Base-by-base conservation (phyloP, 2,113 vertebrate genomes). In the Reinhardtius hippoglossoides region DNA sequence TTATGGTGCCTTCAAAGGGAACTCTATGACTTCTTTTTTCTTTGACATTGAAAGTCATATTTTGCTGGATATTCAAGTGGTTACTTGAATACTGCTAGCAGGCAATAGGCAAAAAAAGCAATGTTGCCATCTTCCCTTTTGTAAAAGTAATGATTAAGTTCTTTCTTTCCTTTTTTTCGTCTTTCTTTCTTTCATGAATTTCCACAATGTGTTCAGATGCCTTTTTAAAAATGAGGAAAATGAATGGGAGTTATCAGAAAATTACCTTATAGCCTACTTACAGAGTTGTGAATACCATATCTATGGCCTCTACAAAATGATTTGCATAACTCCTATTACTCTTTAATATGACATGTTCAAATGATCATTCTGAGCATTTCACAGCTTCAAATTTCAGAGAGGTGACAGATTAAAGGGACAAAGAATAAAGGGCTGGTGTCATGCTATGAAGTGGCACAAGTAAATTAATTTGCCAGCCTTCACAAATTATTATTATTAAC, bases 41-140 rank as follows among this genome's bases (percentile, higher is more conserved):
- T 71, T 48, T 67, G 14, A 60, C 14, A 35, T n/a, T n/a, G 10
- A 26, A 35, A 20, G 60, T 75, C 40, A 54, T 5, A n/a, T 37
- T 77, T 55, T 80, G 23, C 35, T 37, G 20, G 23, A 64, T 50
- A 21, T 23, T 48, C 18, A 52, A 50, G 55, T 44, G 62, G 31
- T 37, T 9, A 76, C 9, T 42, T 10, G 40, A 42, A 42, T 42
- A 13, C 40, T 42, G 40, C 40, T 42, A 9, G 35, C 35, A 37
- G 35, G 35, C 8, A 37, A 37, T 37, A 37, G 35, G 40, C 40
- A 42, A 12, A 3, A 12, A 42, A 54, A 9, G 20, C 6, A 54
- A 54, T 54, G 20, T 54, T 54, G 50, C 9, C 55, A 5, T 26
- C 15, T 64, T 24, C 1, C 42, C 3, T 48, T 65, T 44, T 64